phyloP scores from a whole-genome alignment of 2,797 vertebrate genomes.

The Chelidonichthys spinosus region DNA sequence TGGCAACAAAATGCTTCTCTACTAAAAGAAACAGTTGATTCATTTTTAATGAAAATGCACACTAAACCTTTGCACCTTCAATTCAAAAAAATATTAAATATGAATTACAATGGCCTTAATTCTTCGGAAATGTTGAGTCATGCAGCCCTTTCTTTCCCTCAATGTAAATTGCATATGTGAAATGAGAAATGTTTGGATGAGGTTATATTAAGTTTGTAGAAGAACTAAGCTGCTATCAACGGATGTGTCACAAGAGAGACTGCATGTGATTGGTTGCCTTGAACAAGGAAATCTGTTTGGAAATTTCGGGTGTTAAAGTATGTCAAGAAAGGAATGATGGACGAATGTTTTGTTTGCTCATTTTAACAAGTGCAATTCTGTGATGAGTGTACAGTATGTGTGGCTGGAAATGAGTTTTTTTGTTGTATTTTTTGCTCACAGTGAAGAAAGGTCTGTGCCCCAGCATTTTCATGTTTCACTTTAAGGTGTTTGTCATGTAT shows the following conservation, averaged over 20 bases:
- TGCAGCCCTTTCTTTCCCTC: constrained; percentile 54
- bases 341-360: constrained; percentile 39
- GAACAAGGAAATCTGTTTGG: constrained; percentile 8
- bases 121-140: constrained; percentile 19
- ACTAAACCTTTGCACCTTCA: constrained; percentile 53
- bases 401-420: constrained; percentile 33
- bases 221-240: constrained; percentile 59
- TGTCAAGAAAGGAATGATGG: constrained; percentile 33
- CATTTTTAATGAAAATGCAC: constrained; percentile 54
- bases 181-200: constrained; percentile 32
- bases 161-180: constrained; percentile 45
- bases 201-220: constrained; percentile 34
- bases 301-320: constrained; percentile 36
- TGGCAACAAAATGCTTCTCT: constrained; percentile 24
- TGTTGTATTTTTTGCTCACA: constrained; percentile 25
- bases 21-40: constrained; percentile 42
- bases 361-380: constrained; percentile 61
- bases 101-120: constrained; percentile 44
- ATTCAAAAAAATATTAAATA: background rate
- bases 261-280: constrained; percentile 53
- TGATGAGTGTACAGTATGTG: constrained; percentile 54
- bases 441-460: constrained; percentile 34
- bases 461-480: constrained; percentile 45
- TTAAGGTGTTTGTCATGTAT: constrained; percentile 57
- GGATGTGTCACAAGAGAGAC: constrained; percentile 27